Conservation (phyloP, 2,888 invertebrate species). For the Mycalesis mineus region DNA sequence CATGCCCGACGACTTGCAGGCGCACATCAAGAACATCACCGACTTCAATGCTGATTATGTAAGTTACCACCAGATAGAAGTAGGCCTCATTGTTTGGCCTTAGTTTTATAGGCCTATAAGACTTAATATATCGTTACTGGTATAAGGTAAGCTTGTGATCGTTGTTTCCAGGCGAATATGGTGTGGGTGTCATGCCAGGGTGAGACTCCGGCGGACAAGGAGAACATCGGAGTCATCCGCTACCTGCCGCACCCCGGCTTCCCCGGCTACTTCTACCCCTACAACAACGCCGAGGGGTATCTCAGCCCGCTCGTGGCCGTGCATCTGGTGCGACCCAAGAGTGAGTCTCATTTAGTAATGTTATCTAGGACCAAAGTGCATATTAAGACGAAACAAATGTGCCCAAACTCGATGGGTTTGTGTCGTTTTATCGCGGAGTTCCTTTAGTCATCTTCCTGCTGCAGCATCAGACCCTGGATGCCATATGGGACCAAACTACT, state of each 20-base stretch:
- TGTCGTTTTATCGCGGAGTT: too few species aligned
- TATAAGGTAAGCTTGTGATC: too few species aligned
- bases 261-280: slow-evolving; percentile 93
- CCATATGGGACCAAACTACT: too few species aligned
- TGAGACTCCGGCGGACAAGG: slow-evolving; percentile 93
- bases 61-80: slow-evolving; percentile 31
- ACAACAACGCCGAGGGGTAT: slow-evolving; percentile 90
- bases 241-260: slow-evolving; percentile 90
- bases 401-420: too few species aligned
- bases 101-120: too few species aligned
- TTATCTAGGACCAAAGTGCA: too few species aligned
- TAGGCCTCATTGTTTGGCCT: too few species aligned
- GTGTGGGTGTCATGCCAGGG: slow-evolving; percentile 96
- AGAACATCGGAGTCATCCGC: slow-evolving; percentile 90
- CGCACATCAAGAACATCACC: slow-evolving; percentile 77
- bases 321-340: slow-evolving; percentile 85
- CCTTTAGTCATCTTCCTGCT: too few species aligned
- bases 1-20: slow-evolving; percentile 84
- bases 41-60: slow-evolving; percentile 54
- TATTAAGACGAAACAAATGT: too few species aligned
- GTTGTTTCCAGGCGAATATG: slow-evolving; percentile 56
- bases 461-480: too few species aligned
- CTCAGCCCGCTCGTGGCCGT: slow-evolving; percentile 92
- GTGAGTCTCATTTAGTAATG: slow-evolving; percentile 83
- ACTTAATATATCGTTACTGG: too few species aligned